phyloP scores from a whole-genome alignment of 2,797 vertebrate species.

The Enteromius viviparus region DNA sequence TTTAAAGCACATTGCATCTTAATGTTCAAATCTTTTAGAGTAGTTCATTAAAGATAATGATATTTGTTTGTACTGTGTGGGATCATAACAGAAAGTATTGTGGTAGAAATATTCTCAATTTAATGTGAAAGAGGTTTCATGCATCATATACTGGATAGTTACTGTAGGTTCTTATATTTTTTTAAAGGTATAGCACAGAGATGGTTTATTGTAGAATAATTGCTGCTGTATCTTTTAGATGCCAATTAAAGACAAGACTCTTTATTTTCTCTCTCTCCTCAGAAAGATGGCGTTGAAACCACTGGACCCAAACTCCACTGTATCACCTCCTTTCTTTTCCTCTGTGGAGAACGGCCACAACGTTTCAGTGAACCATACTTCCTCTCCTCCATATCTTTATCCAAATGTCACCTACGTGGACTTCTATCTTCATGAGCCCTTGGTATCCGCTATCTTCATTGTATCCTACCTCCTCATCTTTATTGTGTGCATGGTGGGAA shows the following conservation, averaged over 20 bases:
- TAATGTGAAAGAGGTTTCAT: background rate
- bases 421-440: constrained; percentile 87
- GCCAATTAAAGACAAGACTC: background rate
- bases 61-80: background rate
- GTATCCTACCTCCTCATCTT: constrained; percentile 91
- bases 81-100: background rate
- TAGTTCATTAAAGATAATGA: background rate
- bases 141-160: background rate
- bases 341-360: constrained; percentile 41
- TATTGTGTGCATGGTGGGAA: constrained; percentile 89
- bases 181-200: background rate
- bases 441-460: constrained; percentile 84
- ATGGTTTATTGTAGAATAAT: background rate
- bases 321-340: background rate
- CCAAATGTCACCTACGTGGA: constrained; percentile 84
- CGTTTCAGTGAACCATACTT: constrained; percentile 52
- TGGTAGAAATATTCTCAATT: background rate
- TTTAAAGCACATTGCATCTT: background rate
- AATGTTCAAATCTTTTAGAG: background rate
- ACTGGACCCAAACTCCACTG: constrained; percentile 40
- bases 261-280: constrained; percentile 10
- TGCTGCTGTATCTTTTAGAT: background rate
- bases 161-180: background rate
- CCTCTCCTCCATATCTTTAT: constrained; percentile 54
- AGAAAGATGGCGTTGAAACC: constrained; percentile 39